These are phyloP conservation scores for Glossophaga mutica DNA, from an alignment of 2,797 vertebrate genomes.

Conservation along the genomic window DNA sequence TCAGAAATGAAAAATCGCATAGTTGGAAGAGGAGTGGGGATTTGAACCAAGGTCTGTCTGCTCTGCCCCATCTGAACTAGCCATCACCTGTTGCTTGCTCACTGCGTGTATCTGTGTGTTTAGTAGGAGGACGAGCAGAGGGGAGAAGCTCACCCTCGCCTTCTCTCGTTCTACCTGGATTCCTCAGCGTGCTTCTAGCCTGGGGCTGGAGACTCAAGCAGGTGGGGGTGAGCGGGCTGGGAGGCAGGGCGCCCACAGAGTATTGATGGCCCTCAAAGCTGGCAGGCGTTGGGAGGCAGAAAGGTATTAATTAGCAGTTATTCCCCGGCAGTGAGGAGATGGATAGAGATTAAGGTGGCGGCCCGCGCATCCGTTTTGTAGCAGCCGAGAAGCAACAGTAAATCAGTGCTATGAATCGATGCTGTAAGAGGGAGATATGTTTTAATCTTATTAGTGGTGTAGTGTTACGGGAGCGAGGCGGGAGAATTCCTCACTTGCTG, in stretches of 20 bases:
- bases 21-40: not conserved
- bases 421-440: slow-evolving; percentile 76
- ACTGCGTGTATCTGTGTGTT: not conserved
- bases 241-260: not conserved
- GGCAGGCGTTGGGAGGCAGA: slow-evolving; percentile 56
- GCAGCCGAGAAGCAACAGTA: slow-evolving; percentile 48
- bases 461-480: slow-evolving; percentile 4
- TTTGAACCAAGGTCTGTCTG: not conserved
- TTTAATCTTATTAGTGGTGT: slow-evolving; percentile 80
- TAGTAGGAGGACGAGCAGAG: not conserved
- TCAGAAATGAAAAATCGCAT: rapidly evolving
- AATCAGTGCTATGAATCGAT: slow-evolving; percentile 76
- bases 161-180: not conserved
- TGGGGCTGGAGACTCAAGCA: not conserved
- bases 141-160: not conserved
- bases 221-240: not conserved
- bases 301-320: slow-evolving; percentile 78
- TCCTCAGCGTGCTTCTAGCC: not conserved
- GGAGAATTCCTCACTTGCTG: slow-evolving; percentile 49
- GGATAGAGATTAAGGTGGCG: slow-evolving; percentile 78
- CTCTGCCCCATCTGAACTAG: not conserved
- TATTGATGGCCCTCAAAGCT: slow-evolving; percentile 2
- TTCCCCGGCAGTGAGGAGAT: slow-evolving; percentile 57
- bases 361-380: slow-evolving; percentile 46
- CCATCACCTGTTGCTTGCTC: rapidly evolving